phyloP scores from a whole-genome alignment of 1,140 invertebrate genomes.

The Catajapyx aquilonaris region DNA sequence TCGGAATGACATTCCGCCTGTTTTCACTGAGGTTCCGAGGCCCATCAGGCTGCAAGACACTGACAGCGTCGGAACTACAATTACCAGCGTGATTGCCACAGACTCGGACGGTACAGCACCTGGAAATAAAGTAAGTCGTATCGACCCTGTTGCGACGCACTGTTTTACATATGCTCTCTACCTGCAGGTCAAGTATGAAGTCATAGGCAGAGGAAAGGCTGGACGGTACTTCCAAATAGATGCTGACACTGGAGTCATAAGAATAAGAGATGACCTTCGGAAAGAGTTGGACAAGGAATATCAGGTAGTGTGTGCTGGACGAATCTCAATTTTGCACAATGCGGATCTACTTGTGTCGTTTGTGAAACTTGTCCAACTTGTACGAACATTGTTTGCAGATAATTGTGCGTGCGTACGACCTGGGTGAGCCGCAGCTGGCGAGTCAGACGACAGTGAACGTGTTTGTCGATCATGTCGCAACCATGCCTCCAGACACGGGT shows the following conservation, averaged over 20 bases:
- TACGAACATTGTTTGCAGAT: slow-evolving; percentile 30
- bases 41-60: slow-evolving; percentile 67
- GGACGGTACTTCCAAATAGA: slow-evolving; percentile 69
- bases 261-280: slow-evolving; percentile 55
- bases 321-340: too few relatives aligned
- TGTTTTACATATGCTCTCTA: slow-evolving; percentile 4
- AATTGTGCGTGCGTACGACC: slow-evolving; percentile 65
- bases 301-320: too few relatives aligned
- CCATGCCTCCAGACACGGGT: slow-evolving; percentile 40
- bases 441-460: slow-evolving; percentile 57
- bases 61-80: slow-evolving; percentile 50
- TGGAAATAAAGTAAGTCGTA: slow-evolving; percentile 43
- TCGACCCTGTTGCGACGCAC: too few relatives aligned
- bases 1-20: slow-evolving; percentile 62
- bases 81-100: slow-evolving; percentile 51
- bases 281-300: slow-evolving; percentile 71
- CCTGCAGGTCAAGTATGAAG: slow-evolving; percentile 44
- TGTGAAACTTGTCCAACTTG: too few relatives aligned
- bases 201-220: slow-evolving; percentile 55
- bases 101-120: slow-evolving; percentile 64
- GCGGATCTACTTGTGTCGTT: too few relatives aligned
- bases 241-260: slow-evolving; percentile 51
- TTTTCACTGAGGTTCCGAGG: slow-evolving; percentile 55
- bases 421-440: slow-evolving; percentile 60
- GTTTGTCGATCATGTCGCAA: slow-evolving; percentile 58